These are phyloP conservation scores for Erebia aethiops DNA, from an alignment of 2,888 invertebrate genomes.

Conservation along the genomic window DNA sequence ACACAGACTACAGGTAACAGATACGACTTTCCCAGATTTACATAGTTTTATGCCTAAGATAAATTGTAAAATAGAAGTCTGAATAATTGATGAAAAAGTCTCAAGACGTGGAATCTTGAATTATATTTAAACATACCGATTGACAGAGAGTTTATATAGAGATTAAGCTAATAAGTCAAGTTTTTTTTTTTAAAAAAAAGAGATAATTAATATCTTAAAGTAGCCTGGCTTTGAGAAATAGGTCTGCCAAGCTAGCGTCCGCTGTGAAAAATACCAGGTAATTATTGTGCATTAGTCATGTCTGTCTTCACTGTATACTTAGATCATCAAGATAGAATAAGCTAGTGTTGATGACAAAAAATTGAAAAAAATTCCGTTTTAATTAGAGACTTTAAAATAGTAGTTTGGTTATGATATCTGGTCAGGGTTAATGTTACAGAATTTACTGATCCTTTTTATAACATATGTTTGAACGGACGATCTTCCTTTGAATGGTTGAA, in stretches of 20 bases:
- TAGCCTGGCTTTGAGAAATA: slow-evolving; percentile 15
- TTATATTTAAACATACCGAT: too few species aligned
- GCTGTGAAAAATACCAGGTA: slow-evolving; percentile 15
- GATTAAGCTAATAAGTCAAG: neutral
- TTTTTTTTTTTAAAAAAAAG: neutral
- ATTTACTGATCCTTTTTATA: too few species aligned
- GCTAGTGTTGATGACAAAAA: neutral
- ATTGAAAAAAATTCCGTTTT: neutral
- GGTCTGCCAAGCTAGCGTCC: neutral
- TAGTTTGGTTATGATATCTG: neutral
- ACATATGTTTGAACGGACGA: too few species aligned
- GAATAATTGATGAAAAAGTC: too few species aligned
- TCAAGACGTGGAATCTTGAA: too few species aligned
- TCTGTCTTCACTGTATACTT: slow-evolving; percentile 16
- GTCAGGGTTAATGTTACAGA: neutral
- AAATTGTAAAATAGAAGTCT: too few species aligned
- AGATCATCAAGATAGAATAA: slow-evolving; percentile 17
- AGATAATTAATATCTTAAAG: slow-evolving; percentile 8
- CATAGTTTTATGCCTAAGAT: neutral
- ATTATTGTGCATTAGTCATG: slow-evolving; percentile 12
- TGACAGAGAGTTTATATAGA: neutral
- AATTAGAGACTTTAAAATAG: neutral
- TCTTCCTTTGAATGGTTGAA: too few species aligned
- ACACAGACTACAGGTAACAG: slow-evolving; percentile 6
- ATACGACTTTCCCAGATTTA: slow-evolving; percentile 14